phyloP scores from a whole-genome alignment of 2,888 invertebrate genomes.

The Leucophenga montana region DNA sequence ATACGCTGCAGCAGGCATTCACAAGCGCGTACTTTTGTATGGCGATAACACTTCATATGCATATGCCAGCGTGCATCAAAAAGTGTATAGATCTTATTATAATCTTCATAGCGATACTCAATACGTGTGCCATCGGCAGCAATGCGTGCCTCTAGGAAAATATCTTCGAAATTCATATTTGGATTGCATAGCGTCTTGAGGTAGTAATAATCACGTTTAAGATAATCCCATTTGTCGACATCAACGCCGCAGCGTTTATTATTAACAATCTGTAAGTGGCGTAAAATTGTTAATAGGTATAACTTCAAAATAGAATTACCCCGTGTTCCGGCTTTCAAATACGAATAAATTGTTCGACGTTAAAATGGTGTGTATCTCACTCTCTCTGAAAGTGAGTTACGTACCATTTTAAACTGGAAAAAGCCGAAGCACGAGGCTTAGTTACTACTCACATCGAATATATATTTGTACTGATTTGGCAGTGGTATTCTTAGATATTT shows the following conservation, averaged over 20 bases:
- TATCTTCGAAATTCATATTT: slow-evolving; percentile 60
- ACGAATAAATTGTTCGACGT: too few relatives aligned
- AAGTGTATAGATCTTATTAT: slow-evolving; percentile 73
- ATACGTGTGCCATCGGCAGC: slow-evolving; percentile 64
- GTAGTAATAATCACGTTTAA: slow-evolving; percentile 76
- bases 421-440: too few relatives aligned
- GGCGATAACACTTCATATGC: slow-evolving; percentile 75
- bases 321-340: too few relatives aligned
- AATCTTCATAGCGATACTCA: slow-evolving; percentile 74
- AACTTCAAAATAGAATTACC: too few relatives aligned
- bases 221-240: slow-evolving; percentile 82
- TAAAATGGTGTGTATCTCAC: too few relatives aligned
- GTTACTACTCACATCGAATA: slow-evolving; percentile 64
- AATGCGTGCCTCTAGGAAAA: slow-evolving; percentile 63
- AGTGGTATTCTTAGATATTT: slow-evolving; percentile 45
- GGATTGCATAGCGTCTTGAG: slow-evolving; percentile 48
- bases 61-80: slow-evolving; percentile 73
- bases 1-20: slow-evolving; percentile 58
- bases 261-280: slow-evolving; percentile 75
- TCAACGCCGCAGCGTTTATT: slow-evolving; percentile 77
- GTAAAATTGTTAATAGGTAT: too few relatives aligned
- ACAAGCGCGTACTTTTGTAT: slow-evolving; percentile 70
- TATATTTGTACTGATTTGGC: slow-evolving; percentile 52
- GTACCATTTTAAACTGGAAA: too few relatives aligned
- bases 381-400: too few relatives aligned